Conservation (phyloP, 2,113 vertebrate species). For the Triplophysa siluroides region DNA sequence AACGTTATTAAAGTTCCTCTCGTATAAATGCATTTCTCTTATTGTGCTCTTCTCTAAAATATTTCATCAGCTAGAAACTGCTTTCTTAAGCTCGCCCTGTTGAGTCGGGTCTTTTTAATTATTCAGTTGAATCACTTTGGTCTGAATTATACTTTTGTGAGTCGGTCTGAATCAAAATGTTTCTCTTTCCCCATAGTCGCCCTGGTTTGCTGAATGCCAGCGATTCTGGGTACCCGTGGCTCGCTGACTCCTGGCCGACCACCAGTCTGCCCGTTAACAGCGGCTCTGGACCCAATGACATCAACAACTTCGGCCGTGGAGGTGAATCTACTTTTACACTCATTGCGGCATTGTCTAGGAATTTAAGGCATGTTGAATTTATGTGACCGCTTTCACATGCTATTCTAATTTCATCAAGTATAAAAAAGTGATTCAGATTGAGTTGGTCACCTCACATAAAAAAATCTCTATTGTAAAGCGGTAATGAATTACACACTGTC, state of each 20-base stretch:
- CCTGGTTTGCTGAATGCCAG: slow-evolving; percentile 90
- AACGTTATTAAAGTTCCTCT: too few relatives aligned
- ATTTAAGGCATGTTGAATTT: neutral
- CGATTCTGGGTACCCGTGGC: slow-evolving; percentile 94
- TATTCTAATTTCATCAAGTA: neutral
- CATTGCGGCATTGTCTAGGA: neutral
- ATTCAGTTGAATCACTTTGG: neutral
- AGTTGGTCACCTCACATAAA: too few relatives aligned
- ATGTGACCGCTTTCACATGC: neutral
- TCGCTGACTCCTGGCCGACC: slow-evolving; percentile 97
- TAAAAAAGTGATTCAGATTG: neutral
- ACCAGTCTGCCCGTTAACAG: slow-evolving; percentile 95
- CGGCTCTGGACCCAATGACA: slow-evolving; percentile 88
- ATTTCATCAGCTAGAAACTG: slow-evolving; percentile 21
- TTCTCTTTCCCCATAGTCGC: slow-evolving; percentile 74
- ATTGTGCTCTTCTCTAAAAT: too few relatives aligned
- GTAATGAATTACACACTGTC: too few relatives aligned
- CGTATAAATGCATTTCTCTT: too few relatives aligned
- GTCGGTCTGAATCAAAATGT: neutral
- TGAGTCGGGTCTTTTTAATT: too few relatives aligned
- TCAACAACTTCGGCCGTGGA: slow-evolving; percentile 92
- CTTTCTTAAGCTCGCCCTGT: too few relatives aligned
- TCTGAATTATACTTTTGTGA: slow-evolving; percentile 3
- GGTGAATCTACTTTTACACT: slow-evolving; percentile 71
- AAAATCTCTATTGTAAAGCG: too few relatives aligned